Percentiles rank a stretch among this genome's conserved stretches.
Conservation (phyloP, 2,113 vertebrate genomes). For the Scophthalmus maximus region DNA sequence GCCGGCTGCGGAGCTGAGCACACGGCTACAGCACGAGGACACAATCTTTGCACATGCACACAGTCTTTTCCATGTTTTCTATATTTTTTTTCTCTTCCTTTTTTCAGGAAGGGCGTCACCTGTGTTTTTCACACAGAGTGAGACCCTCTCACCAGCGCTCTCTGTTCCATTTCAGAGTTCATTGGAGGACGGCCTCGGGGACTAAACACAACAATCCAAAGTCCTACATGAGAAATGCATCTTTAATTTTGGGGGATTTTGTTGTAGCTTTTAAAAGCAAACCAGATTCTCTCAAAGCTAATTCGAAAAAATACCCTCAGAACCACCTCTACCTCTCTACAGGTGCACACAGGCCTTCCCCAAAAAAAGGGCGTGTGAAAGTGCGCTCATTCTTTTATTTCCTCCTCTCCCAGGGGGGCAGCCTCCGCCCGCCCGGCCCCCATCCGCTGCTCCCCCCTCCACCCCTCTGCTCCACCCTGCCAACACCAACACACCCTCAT, state of each 20-base stretch:
- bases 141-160: constrained; percentile 36
- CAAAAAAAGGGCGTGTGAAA: constrained; percentile 75
- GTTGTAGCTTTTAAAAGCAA: background rate
- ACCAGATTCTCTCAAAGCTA: background rate
- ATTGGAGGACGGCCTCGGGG: constrained; percentile 3
- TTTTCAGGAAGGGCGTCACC: constrained; percentile 65
- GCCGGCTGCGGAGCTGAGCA: constrained; percentile 8
- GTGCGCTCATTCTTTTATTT: constrained; percentile 73
- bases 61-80: constrained; percentile 21
- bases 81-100: too few species aligned
- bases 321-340: constrained; percentile 53
- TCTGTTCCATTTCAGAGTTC: constrained; percentile 36
- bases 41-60: constrained; percentile 4
- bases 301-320: constrained; percentile 3
- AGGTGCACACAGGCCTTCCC: constrained; percentile 70
- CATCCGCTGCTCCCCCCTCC: constrained; percentile 51
- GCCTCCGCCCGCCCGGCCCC: constrained; percentile 18
- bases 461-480: constrained; percentile 69
- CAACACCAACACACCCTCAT: constrained; percentile 76
- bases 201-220: constrained; percentile 1
- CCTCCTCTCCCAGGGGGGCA: constrained; percentile 64
- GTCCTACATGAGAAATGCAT: background rate
- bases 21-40: background rate
- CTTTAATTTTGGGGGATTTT: constrained; percentile 13
- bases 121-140: constrained; percentile 44